Evolutionary conservation across 2,888 invertebrate genomes (phyloP).

Genomic region (Pocota personata): DNA sequence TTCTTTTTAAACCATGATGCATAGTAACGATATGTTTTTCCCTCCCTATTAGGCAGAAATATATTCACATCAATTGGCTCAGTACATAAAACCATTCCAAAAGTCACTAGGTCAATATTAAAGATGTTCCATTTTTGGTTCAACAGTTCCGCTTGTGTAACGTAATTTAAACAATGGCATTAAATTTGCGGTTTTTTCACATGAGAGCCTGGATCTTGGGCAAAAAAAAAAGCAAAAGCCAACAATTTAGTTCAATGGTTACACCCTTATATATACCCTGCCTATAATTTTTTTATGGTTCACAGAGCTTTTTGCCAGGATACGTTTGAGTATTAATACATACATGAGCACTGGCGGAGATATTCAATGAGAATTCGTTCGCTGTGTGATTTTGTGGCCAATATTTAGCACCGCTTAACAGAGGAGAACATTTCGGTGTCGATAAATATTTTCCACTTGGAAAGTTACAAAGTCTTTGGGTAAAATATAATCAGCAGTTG

Average conservation of each 20-base stretch:
- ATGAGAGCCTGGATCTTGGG: neutral
- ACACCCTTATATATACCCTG: neutral
- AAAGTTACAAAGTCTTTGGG: neutral
- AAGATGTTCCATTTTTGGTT: neutral
- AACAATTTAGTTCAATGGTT: constrained; percentile 12
- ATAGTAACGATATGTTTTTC: no score
- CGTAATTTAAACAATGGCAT: neutral
- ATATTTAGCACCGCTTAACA: constrained; percentile 10
- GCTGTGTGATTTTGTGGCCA: constrained; percentile 44
- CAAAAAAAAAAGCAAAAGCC: neutral
- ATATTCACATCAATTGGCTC: no score
- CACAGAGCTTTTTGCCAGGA: neutral
- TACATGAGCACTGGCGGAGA: neutral
- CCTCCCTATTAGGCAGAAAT: no score
- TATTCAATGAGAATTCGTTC: constrained; percentile 20
- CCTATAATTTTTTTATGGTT: neutral
- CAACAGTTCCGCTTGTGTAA: neutral
- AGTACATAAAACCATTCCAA: no score
- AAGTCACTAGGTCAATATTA: neutral
- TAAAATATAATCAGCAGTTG: neutral
- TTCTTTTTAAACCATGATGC: no score
- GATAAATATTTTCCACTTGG: constrained; percentile 33
- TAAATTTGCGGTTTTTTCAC: constrained; percentile 15
- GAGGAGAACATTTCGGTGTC: constrained; percentile 6
- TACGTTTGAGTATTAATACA: neutral